These are phyloP conservation scores for Manis javanica DNA, from an alignment of 2,797 vertebrate genomes.

Conservation along the genomic window DNA sequence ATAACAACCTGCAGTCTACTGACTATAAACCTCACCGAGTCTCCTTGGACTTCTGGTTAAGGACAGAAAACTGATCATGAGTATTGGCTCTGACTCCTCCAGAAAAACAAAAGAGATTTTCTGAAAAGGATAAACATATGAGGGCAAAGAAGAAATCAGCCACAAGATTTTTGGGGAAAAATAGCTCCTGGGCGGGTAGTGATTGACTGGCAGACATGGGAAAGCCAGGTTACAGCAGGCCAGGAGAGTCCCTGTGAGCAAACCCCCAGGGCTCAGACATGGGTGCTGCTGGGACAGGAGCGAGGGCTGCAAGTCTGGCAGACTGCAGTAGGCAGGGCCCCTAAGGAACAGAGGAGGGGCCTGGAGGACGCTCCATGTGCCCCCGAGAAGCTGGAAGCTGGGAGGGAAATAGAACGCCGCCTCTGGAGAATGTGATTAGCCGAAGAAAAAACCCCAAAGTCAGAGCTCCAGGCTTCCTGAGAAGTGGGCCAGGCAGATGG, in stretches of 20 bases:
- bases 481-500: neutral
- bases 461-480: neutral
- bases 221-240: neutral
- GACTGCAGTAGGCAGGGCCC: neutral
- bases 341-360: rapidly evolving
- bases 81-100: neutral
- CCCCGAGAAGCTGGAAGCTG: neutral
- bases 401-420: neutral
- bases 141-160: neutral
- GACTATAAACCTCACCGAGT: rapidly evolving
- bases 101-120: neutral
- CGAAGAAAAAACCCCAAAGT: neutral
- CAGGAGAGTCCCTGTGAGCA: too few species aligned
- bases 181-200: neutral
- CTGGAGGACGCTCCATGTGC: neutral
- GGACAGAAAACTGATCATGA: neutral
- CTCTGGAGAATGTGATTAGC: neutral
- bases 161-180: neutral
- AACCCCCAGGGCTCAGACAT: neutral
- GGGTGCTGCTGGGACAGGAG: neutral
- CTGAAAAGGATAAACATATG: neutral
- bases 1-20: rapidly evolving
- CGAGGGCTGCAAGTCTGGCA: neutral
- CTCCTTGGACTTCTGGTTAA: neutral
- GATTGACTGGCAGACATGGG: rapidly evolving